phyloP scores from a whole-genome alignment of 2,888 invertebrate genomes.

The Geotrupes spiniger region DNA sequence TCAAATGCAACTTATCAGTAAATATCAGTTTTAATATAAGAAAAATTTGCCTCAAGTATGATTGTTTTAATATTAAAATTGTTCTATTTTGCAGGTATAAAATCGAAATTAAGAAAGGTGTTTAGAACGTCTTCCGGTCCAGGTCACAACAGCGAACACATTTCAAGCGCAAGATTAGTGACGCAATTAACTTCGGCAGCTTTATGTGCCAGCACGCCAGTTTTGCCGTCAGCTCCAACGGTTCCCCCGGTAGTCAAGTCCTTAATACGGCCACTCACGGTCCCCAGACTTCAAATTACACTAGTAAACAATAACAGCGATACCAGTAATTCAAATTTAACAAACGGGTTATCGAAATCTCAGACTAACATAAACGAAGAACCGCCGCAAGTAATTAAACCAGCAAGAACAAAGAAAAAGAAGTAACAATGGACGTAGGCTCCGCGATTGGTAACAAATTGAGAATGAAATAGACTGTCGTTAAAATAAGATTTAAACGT shows the following conservation, averaged over 20 bases:
- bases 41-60: too few relatives aligned
- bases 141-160: conserved; percentile 41
- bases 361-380: conserved; percentile 26
- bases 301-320: conserved; percentile 44
- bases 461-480: conserved; percentile 18
- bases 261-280: conserved; percentile 56
- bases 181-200: conserved; percentile 60
- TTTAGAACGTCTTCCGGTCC: conserved; percentile 57
- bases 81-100: conserved; percentile 48
- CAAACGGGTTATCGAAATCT: conserved; percentile 26
- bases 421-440: conserved; percentile 45
- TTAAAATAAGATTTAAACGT: conserved; percentile 14
- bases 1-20: too few relatives aligned
- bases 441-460: conserved; percentile 37
- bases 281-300: conserved; percentile 55
- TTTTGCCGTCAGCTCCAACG: conserved; percentile 54
- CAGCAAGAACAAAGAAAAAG: conserved; percentile 51
- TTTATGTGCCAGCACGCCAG: conserved; percentile 60
- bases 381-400: conserved; percentile 45
- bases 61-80: too few relatives aligned
- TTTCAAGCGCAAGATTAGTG: conserved; percentile 53
- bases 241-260: conserved; percentile 58
- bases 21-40: too few relatives aligned
- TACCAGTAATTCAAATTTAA: conserved; percentile 23
- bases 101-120: conserved; percentile 56